A percentile compares a stretch with the other conserved stretches of the same genome.
Evolutionary conservation across 1,140 invertebrate genomes (phyloP).

Genomic region (Drosophila seguyi): DNA sequence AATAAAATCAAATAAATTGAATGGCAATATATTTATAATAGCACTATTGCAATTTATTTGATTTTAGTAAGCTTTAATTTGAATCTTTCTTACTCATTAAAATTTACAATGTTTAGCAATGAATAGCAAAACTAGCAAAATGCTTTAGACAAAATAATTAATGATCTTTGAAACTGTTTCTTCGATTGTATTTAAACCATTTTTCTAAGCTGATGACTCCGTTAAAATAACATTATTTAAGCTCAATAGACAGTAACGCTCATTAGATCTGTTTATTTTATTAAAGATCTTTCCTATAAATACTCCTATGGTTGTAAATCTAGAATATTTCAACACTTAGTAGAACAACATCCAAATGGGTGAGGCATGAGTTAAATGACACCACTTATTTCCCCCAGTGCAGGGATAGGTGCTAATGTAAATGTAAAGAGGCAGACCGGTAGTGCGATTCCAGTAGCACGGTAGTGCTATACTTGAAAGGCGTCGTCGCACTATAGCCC

Average conservation of each 20-base stretch:
- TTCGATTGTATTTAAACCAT: neutral
- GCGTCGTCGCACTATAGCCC: neutral
- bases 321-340: neutral
- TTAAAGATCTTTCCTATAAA: neutral
- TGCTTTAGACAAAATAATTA: neutral
- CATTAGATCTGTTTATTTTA: constrained; percentile 10
- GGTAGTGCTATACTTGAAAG: constrained; percentile 39
- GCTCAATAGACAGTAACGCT: neutral
- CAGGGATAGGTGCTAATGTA: constrained; percentile 22
- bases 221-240: no score
- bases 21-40: neutral
- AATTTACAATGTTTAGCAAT: neutral
- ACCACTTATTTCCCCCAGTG: neutral
- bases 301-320: neutral
- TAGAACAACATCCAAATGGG: neutral
- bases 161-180: neutral
- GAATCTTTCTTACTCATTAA: neutral
- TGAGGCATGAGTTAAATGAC: neutral
- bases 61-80: neutral
- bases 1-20: neutral
- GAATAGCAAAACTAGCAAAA: neutral
- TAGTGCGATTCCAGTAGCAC: constrained; percentile 27
- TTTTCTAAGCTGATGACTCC: neutral
- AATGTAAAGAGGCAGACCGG: constrained; percentile 27
- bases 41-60: neutral